Percentiles rank a stretch among this genome's conserved stretches.
Conservation (phyloP, 2,113 vertebrate genomes). For the Hydrochoerus hydrochaeris region DNA sequence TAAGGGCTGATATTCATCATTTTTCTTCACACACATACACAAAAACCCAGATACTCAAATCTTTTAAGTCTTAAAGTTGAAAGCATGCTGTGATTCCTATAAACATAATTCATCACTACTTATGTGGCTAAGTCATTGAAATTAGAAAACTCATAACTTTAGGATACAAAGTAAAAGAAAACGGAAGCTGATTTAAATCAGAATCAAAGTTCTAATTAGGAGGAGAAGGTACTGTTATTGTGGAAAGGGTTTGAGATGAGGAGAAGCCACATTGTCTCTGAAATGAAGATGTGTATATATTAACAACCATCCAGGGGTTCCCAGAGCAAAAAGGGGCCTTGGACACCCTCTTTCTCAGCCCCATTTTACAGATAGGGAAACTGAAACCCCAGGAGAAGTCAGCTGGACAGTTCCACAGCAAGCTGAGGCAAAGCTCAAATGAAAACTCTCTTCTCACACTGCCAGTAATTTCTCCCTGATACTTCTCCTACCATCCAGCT, state of each 20-base stretch:
- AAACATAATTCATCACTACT: constrained; percentile 78
- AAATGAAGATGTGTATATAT: background rate
- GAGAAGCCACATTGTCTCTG: background rate
- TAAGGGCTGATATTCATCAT: constrained; percentile 86
- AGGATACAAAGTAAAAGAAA: background rate
- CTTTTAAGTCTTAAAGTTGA: constrained; percentile 83
- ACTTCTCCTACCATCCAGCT: background rate
- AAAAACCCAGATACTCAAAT: constrained; percentile 8
- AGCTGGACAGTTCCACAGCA: background rate
- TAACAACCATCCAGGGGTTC: background rate
- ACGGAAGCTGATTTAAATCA: background rate
- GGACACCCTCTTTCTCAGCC: background rate
- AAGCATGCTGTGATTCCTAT: constrained; percentile 78
- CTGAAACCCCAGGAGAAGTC: background rate
- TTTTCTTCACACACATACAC: constrained; percentile 61
- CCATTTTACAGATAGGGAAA: constrained; percentile 8
- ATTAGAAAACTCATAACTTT: constrained; percentile 40
- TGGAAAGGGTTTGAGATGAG: background rate
- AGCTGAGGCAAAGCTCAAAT: background rate
- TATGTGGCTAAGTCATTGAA: constrained; percentile 75
- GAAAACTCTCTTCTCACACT: background rate
- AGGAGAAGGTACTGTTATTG: background rate
- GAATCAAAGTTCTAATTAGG: background rate
- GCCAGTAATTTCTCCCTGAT: background rate
- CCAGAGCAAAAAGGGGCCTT: background rate